Evolutionary conservation across 2,888 invertebrate genomes (phyloP).

Genomic region (Ectemnius lituratus): DNA sequence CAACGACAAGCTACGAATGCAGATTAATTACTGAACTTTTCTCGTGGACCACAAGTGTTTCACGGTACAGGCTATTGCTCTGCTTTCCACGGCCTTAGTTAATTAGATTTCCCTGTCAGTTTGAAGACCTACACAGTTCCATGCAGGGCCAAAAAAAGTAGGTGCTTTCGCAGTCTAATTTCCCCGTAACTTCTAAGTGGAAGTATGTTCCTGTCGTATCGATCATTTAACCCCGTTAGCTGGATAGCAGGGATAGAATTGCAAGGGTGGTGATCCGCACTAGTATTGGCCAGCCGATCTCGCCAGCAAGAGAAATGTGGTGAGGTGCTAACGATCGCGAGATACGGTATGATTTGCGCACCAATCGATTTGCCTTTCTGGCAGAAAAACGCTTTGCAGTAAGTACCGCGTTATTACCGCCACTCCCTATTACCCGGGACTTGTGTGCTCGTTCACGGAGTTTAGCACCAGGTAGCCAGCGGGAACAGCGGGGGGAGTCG

Average conservation of each 20-base stretch:
- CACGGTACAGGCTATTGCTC: too few relatives aligned
- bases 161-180: constrained; percentile 51
- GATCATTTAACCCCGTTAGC: constrained; percentile 49
- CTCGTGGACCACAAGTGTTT: too few relatives aligned
- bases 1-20: background rate
- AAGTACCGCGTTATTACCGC: constrained; percentile 29
- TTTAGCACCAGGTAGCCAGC: constrained; percentile 13
- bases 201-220: constrained; percentile 25
- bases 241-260: background rate
- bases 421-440: constrained; percentile 23
- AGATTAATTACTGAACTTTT: constrained; percentile 12
- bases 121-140: too few relatives aligned
- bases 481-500: constrained; percentile 1
- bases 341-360: constrained; percentile 55
- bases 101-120: too few relatives aligned
- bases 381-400: constrained; percentile 33
- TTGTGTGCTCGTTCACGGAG: constrained; percentile 14
- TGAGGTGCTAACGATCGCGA: constrained; percentile 52
- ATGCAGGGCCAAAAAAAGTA: too few relatives aligned
- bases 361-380: constrained; percentile 39
- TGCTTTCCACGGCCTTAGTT: too few relatives aligned
- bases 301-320: constrained; percentile 12
- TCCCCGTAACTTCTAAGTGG: constrained; percentile 52
- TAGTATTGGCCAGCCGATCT: too few relatives aligned
- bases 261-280: too few relatives aligned